phyloP scores from a whole-genome alignment of 2,113 vertebrate species.

The Ardeotis arabs region DNA sequence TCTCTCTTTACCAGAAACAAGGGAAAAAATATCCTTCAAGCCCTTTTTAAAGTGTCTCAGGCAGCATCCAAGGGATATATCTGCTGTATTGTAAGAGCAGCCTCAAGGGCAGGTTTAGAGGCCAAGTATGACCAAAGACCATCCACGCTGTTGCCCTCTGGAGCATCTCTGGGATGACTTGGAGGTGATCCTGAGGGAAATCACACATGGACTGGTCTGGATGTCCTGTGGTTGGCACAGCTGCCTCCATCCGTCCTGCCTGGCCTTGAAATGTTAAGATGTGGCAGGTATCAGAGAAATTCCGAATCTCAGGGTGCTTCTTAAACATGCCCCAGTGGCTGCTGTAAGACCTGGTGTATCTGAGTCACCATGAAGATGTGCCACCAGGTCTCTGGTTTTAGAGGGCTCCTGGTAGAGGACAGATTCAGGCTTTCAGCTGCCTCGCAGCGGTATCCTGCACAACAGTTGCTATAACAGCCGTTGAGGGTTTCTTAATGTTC shows the following conservation, averaged over 20 bases:
- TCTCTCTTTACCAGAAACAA: not conserved
- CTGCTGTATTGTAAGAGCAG: not conserved
- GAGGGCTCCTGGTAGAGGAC: not conserved
- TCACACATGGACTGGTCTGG: not conserved
- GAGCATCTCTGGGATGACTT: not conserved
- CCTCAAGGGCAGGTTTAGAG: not conserved
- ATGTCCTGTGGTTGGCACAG: not conserved
- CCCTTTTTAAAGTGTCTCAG: not conserved
- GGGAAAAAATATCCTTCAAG: not conserved
- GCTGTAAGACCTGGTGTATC: not conserved
- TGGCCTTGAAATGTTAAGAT: not conserved
- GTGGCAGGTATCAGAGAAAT: not conserved
- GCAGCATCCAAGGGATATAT: not conserved
- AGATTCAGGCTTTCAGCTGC: not conserved
- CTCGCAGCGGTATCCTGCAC: not conserved
- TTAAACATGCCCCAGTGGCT: rapidly evolving
- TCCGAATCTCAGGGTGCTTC: not conserved
- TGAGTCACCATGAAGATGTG: not conserved
- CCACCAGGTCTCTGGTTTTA: not conserved
- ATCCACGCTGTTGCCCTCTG: rapidly evolving
- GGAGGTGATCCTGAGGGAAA: not conserved
- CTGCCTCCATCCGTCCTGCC: not conserved
- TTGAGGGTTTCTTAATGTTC: not conserved
- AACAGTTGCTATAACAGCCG: not conserved
- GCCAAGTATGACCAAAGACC: not conserved